Evolutionary conservation across 2,888 invertebrate species (phyloP).

Genomic region (Lasioglossum villosulum): DNA sequence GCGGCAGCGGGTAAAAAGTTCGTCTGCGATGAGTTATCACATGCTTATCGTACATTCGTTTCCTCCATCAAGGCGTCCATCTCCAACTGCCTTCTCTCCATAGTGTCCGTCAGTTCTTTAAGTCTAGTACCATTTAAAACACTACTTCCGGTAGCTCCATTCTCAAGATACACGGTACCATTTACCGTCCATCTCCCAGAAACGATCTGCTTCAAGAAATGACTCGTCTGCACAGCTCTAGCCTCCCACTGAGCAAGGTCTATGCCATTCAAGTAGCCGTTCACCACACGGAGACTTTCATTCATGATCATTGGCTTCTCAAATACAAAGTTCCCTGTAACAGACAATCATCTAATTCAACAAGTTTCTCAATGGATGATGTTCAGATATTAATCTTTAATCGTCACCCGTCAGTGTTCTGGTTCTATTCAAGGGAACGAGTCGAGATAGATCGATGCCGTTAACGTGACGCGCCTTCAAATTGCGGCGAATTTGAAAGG

Average conservation of each 20-base stretch:
- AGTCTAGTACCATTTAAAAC: conserved; percentile 81
- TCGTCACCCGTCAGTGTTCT: conserved; percentile 70
- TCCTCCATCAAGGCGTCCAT: conserved; percentile 39
- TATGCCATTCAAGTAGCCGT: conserved; percentile 68
- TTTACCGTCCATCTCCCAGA: conserved; percentile 85
- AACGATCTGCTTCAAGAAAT: conserved; percentile 81
- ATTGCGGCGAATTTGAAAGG: conserved; percentile 62
- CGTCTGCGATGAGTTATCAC: too few relatives aligned
- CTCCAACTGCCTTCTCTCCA: conserved; percentile 64
- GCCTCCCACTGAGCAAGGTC: conserved; percentile 70
- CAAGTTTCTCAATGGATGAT: not conserved
- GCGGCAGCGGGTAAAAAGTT: too few relatives aligned
- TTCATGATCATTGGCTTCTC: conserved; percentile 65
- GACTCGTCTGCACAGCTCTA: conserved; percentile 58
- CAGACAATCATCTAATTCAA: not conserved
- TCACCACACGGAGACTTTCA: conserved; percentile 57
- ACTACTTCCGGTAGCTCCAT: conserved; percentile 79
- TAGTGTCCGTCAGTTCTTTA: conserved; percentile 71
- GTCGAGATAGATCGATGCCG: conserved; percentile 62
- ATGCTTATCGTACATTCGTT: conserved; percentile 46
- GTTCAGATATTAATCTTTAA: too few relatives aligned
- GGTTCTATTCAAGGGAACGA: conserved; percentile 63
- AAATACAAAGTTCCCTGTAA: conserved; percentile 74
- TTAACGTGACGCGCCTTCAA: conserved; percentile 73
- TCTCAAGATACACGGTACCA: conserved; percentile 82